Percentiles rank a stretch among this genome's conserved stretches.
Evolutionary conservation across 35 echinoderm and acorn worm genomes (phyloP).

Genomic region (Heliocidaris tuberculata): DNA sequence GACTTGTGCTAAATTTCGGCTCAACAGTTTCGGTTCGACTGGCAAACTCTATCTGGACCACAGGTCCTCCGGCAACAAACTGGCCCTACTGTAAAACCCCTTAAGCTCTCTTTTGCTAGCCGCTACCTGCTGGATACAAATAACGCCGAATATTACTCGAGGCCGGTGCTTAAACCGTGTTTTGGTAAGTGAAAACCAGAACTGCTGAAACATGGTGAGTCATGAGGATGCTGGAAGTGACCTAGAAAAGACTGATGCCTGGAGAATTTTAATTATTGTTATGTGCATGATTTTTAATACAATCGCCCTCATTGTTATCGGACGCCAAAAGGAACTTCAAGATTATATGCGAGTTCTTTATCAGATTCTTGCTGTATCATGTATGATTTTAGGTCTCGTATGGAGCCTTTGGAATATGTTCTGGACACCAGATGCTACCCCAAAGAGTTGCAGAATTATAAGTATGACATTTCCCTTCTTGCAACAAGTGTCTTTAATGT

Average conservation of each 20-base stretch:
- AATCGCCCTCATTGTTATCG: neutral
- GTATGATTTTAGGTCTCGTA: neutral
- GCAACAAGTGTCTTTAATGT: neutral
- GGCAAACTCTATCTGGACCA: too few species aligned
- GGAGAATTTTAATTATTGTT: neutral
- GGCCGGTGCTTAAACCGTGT: neutral
- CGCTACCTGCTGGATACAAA: too few species aligned
- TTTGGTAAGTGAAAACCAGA: neutral
- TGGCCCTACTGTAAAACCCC: too few species aligned
- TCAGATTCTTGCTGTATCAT: neutral
- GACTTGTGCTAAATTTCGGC: too few species aligned
- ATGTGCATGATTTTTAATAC: neutral
- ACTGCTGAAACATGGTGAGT: neutral
- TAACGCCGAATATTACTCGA: neutral
- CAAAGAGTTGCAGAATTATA: neutral
- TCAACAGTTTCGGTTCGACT: too few species aligned
- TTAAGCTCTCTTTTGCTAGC: too few species aligned
- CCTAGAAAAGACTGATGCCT: neutral
- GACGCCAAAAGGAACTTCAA: neutral
- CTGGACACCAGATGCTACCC: neutral
- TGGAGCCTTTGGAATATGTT: conserved; percentile 5
- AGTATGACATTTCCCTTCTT: neutral
- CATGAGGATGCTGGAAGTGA: neutral
- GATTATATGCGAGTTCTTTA: conserved; percentile 1
- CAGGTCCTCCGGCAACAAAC: too few species aligned